Evolutionary conservation across 1,140 invertebrate species (phyloP).

Genomic region (Mylabris phalerata): DNA sequence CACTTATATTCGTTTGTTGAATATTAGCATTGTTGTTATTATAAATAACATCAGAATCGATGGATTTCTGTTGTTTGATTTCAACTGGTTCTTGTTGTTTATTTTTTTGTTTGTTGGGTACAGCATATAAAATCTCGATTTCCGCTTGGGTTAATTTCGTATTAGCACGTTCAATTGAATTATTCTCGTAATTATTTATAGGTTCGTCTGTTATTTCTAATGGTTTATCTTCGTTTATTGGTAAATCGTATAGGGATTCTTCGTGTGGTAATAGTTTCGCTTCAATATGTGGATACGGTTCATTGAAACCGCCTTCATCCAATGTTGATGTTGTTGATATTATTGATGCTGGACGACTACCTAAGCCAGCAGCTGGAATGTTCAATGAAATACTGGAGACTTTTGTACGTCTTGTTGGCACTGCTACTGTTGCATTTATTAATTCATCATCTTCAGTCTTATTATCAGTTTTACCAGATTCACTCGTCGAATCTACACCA

Average conservation of each 20-base stretch:
- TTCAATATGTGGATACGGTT: conserved; percentile 56
- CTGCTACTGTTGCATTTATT: conserved; percentile 10
- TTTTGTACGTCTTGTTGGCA: conserved; percentile 34
- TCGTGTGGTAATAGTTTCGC: conserved; percentile 49
- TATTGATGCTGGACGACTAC: conserved; percentile 49
- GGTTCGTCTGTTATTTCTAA: conserved; percentile 21
- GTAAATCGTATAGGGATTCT: conserved; percentile 33
- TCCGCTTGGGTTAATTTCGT: conserved; percentile 24
- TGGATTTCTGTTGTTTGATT: conserved; percentile 33
- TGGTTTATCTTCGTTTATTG: conserved; percentile 29
- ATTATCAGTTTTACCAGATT: not conserved
- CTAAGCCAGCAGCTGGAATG: conserved; percentile 54
- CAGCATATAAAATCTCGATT: conserved; percentile 35
- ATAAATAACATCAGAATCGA: conserved; percentile 40
- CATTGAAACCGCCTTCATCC: conserved; percentile 60
- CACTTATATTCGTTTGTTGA: conserved; percentile 29
- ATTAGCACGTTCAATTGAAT: no score
- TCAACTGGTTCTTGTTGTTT: conserved; percentile 9
- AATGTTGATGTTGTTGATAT: conserved; percentile 49
- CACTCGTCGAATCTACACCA: no score
- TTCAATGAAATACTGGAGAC: conserved; percentile 48
- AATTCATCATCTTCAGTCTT: conserved; percentile 29
- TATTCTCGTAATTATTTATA: not conserved
- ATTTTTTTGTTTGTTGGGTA: conserved; percentile 28
- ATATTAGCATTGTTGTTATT: conserved; percentile 18